A percentile compares a stretch with the other conserved stretches of the same genome.
Evolutionary conservation across 2,888 invertebrate species (phyloP).

Genomic region (Mesorhabditis belari): DNA sequence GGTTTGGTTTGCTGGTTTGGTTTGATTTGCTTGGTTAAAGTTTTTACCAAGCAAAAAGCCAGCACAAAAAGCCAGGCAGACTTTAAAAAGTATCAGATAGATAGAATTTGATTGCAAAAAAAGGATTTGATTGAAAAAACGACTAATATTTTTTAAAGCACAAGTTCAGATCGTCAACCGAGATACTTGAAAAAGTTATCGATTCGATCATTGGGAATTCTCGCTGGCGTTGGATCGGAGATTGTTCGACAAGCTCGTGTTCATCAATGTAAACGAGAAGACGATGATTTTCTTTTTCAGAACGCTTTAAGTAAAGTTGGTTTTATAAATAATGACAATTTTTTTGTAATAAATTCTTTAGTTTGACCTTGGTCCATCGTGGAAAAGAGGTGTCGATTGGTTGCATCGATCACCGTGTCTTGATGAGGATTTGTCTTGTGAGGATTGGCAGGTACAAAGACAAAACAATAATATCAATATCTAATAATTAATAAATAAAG

Average conservation of each 20-base stretch:
- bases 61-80: too few species aligned
- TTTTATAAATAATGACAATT: not conserved
- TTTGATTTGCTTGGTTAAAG: too few species aligned
- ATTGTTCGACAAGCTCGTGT: not conserved
- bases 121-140: too few species aligned
- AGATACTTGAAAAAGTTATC: not conserved
- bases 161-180: too few species aligned
- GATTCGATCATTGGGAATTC: not conserved
- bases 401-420: not conserved
- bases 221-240: not conserved
- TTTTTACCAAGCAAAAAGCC: too few species aligned
- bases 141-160: not conserved
- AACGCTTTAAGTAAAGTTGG: not conserved
- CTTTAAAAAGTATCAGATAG: too few species aligned
- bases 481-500: not conserved
- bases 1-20: too few species aligned
- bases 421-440: not conserved
- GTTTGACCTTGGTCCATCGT: not conserved
- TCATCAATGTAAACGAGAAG: not conserved
- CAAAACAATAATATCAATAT: too few species aligned
- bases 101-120: too few species aligned
- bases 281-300: not conserved
- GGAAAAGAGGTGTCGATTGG: not conserved
- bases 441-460: not conserved
- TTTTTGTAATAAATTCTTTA: not conserved